Evolutionary conservation across 2,797 vertebrate genomes (phyloP).

Genomic region (Meriones psammophilus): DNA sequence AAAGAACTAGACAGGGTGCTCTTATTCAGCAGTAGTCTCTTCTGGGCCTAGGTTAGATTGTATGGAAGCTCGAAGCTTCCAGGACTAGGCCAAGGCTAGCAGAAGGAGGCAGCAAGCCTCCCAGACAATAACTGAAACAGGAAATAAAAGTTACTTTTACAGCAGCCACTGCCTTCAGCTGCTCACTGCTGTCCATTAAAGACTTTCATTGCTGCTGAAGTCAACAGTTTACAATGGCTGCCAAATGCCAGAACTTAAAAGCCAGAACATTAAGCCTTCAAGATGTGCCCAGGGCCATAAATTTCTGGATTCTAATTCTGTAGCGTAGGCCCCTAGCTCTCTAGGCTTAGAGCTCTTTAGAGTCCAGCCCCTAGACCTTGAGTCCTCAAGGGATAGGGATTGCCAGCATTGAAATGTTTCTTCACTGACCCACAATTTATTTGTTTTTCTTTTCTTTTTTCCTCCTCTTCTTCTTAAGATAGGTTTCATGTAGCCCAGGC

Average conservation of each 20-base stretch:
- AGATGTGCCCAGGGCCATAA: neutral
- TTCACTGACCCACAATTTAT: neutral
- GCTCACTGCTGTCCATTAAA: neutral
- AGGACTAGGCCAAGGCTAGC: no score
- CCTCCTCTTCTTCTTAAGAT: neutral
- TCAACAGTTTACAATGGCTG: neutral
- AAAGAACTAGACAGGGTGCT: no score
- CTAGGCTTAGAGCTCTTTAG: neutral
- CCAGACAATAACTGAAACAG: no score
- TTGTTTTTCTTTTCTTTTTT: neutral
- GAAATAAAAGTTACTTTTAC: no score
- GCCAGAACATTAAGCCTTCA: constrained; percentile 6
- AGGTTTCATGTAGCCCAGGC: neutral
- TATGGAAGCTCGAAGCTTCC: no score
- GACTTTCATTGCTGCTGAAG: neutral
- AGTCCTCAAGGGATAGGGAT: neutral
- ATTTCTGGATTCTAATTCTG: constrained; percentile 1
- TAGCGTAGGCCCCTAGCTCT: neutral
- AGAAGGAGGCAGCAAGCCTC: no score
- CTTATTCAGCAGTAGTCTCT: no score
- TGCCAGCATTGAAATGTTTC: neutral
- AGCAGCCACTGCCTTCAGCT: neutral
- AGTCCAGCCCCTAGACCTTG: neutral
- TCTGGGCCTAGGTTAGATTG: no score
- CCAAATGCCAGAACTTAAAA: neutral